These are phyloP conservation scores for Smittia aterrima DNA, from an alignment of 2,888 invertebrate genomes.

Conservation along the genomic window DNA sequence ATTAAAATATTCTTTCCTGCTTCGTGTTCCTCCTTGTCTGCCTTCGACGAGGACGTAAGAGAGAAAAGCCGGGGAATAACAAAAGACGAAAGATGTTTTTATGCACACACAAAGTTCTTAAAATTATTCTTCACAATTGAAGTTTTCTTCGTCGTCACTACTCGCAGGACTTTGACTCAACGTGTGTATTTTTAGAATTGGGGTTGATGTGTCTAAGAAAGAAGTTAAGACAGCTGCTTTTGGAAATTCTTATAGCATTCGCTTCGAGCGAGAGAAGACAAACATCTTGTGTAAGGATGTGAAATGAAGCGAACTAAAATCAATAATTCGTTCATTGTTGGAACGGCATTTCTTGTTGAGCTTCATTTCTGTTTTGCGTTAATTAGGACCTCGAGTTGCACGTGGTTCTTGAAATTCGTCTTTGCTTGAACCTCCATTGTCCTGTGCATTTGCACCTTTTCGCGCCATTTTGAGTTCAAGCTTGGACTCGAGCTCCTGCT, in stretches of 20 bases:
- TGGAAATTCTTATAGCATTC: conserved; percentile 36
- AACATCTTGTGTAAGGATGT: conserved; percentile 20
- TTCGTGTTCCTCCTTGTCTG: not conserved
- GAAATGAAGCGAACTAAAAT: conserved; percentile 7
- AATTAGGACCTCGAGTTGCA: conserved; percentile 12
- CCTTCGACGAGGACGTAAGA: not conserved
- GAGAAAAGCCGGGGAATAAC: not conserved
- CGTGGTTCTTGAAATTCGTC: conserved; percentile 8
- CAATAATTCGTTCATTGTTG: not conserved
- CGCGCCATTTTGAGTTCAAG: conserved; percentile 33
- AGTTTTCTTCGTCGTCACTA: not conserved
- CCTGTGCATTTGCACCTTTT: conserved; percentile 22
- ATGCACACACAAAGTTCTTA: conserved; percentile 5
- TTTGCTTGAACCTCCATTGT: not conserved
- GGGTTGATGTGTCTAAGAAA: conserved; percentile 19
- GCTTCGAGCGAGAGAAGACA: not conserved
- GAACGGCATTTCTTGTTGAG: not conserved
- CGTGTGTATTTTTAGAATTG: conserved; percentile 9
- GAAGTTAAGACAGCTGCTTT: conserved; percentile 38
- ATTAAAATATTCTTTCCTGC: not conserved
- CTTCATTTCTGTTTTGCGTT: not conserved
- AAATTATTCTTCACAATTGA: conserved; percentile 14
- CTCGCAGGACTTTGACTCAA: conserved; percentile 15
- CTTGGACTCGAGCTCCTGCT: not conserved
- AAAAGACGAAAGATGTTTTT: conserved; percentile 13